Percentiles rank a stretch among this genome's conserved stretches.
Conservation (phyloP, 2,113 vertebrate species). For the Actenoides lindsayi region DNA sequence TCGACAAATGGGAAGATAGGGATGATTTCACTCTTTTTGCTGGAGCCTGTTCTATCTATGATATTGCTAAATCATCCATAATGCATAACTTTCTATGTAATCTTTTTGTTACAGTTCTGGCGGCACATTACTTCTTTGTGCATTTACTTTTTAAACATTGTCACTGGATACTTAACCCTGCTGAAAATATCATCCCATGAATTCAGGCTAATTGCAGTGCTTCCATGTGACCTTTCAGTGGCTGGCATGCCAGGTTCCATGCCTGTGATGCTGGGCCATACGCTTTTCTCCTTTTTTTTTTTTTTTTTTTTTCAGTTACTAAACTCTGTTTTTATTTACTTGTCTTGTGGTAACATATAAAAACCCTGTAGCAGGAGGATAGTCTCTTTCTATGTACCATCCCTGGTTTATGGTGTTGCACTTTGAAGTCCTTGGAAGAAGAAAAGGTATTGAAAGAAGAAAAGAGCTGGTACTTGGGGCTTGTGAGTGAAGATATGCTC, state of each 20-base stretch:
- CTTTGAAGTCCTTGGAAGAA: background rate
- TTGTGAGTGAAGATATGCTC: background rate
- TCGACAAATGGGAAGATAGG: slow-evolving; percentile 48
- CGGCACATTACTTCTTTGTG: background rate
- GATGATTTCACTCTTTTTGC: slow-evolving; percentile 59
- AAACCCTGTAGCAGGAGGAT: background rate
- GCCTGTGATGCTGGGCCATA: background rate
- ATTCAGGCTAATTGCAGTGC: background rate
- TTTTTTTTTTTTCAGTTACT: background rate
- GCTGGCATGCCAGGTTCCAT: background rate
- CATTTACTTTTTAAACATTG: slow-evolving; percentile 11
- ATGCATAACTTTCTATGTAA: slow-evolving; percentile 17
- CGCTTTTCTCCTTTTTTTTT: background rate
- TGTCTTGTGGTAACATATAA: background rate
- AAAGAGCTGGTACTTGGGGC: background rate
- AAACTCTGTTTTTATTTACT: background rate
- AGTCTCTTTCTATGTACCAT: background rate
- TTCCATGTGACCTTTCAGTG: slow-evolving; percentile 1
- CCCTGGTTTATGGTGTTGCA: background rate
- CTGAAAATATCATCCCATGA: background rate
- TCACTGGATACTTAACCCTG: background rate
- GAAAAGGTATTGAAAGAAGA: background rate
- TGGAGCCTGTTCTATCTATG: slow-evolving; percentile 2
- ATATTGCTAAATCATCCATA: slow-evolving; percentile 55
- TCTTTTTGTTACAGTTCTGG: slow-evolving; percentile 29